These are phyloP conservation scores for Calonectris borealis DNA, from an alignment of 2,113 vertebrate genomes.

Conservation along the genomic window DNA sequence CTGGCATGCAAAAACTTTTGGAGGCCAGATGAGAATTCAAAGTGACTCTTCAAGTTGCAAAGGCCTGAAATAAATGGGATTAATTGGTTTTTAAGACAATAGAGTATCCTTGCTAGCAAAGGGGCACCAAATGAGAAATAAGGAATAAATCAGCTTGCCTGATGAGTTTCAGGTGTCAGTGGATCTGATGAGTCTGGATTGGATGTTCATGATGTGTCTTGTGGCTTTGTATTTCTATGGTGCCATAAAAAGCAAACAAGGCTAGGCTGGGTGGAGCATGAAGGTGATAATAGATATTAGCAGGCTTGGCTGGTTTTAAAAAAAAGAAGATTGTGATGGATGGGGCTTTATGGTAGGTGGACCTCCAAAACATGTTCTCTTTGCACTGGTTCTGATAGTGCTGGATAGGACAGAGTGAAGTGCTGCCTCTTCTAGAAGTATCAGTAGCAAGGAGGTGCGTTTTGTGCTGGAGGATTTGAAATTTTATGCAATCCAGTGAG, in stretches of 20 bases:
- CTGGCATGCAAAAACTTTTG: neutral
- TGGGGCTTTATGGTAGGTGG: neutral
- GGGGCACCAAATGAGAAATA: neutral
- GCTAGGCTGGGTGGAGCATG: neutral
- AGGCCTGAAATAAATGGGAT: neutral
- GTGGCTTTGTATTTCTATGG: neutral
- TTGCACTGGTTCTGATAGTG: neutral
- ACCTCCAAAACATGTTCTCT: neutral
- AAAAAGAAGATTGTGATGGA: neutral
- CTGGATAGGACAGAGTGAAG: neutral
- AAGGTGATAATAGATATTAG: neutral
- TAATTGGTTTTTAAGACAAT: neutral
- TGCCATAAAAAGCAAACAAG: neutral
- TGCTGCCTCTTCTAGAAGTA: neutral
- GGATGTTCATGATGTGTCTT: neutral
- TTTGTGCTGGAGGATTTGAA: neutral
- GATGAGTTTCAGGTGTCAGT: neutral
- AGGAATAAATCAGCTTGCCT: neutral
- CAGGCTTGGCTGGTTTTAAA: neutral
- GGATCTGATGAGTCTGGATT: neutral
- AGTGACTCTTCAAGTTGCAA: neutral
- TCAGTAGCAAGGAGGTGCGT: neutral
- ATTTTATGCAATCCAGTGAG: neutral
- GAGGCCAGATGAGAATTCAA: neutral
- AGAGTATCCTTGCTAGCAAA: neutral